Percentiles rank a stretch among this genome's conserved stretches.
phyloP scores from a whole-genome alignment of 2,797 vertebrate genomes.

The Channa striata region DNA sequence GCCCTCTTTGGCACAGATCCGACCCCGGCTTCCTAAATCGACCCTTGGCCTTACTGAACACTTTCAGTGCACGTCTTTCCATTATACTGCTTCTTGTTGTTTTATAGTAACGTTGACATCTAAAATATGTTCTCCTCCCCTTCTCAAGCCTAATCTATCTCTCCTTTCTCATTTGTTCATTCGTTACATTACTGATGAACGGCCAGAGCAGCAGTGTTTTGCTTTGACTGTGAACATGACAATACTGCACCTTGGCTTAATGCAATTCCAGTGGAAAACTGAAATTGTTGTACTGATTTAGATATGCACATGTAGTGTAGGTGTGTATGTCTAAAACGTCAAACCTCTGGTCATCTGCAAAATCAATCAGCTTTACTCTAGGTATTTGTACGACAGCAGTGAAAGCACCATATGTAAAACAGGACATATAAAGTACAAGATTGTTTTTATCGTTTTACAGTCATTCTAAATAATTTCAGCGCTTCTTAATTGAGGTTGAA shows the following conservation, averaged over 20 bases:
- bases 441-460: background rate
- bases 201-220: slow-evolving; percentile 42
- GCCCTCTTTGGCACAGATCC: slow-evolving; percentile 51
- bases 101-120: background rate
- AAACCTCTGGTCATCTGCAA: slow-evolving; percentile 9
- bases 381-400: slow-evolving; percentile 1
- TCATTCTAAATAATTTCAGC: background rate
- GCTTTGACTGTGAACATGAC: slow-evolving; percentile 25
- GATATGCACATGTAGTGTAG: slow-evolving; percentile 18
- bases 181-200: slow-evolving; percentile 64
- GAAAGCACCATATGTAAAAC: background rate
- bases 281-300: slow-evolving; percentile 18
- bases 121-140: background rate
- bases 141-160: background rate
- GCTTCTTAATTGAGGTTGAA: slow-evolving; percentile 22
- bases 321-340: slow-evolving; percentile 37
- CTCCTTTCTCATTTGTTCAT: slow-evolving; percentile 41
- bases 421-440: background rate
- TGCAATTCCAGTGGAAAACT: slow-evolving; percentile 56
- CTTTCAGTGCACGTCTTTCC: slow-evolving; percentile 33
- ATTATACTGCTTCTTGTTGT: background rate
- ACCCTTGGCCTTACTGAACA: slow-evolving; percentile 37
- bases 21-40: slow-evolving; percentile 50
- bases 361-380: slow-evolving; percentile 1
- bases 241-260: slow-evolving; percentile 31